A percentile compares a stretch with the other conserved stretches of the same genome.
Conservation (phyloP, 1,140 invertebrate genomes). For the Elymnias hypermnestra region DNA sequence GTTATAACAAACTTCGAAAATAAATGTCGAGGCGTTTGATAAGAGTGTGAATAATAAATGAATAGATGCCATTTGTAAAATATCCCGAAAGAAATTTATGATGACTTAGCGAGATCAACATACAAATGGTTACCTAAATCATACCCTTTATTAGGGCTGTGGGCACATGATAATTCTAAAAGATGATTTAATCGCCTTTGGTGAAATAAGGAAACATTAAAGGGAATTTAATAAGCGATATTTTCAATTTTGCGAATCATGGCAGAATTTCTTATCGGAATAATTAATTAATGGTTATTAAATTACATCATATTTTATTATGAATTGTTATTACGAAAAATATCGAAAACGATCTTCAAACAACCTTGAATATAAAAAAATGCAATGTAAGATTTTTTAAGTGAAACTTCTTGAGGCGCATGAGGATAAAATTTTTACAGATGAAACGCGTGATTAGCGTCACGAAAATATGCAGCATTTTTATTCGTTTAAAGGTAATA, state of each 20-base stretch:
- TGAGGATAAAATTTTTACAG: too few relatives aligned
- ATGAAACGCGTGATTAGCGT: too few relatives aligned
- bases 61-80: conserved; percentile 9
- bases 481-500: too few relatives aligned
- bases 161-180: conserved; percentile 2
- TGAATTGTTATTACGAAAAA: too few relatives aligned
- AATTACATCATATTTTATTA: too few relatives aligned
- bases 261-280: not conserved
- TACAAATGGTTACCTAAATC: conserved; percentile 5
- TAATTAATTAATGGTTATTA: too few relatives aligned
- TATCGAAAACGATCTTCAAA: too few relatives aligned
- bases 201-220: not conserved
- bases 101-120: not conserved
- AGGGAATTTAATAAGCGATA: not conserved
- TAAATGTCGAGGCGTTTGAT: conserved; percentile 26
- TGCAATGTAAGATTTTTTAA: too few relatives aligned
- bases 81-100: conserved; percentile 12
- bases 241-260: not conserved
- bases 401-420: too few relatives aligned
- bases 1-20: conserved; percentile 31
- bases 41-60: conserved; percentile 26
- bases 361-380: too few relatives aligned
- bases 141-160: conserved; percentile 8
- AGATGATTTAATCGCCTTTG: conserved; percentile 9
- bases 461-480: too few relatives aligned